Conservation (phyloP, 2,888 invertebrate genomes). For the Pyrochroa serraticornis region DNA sequence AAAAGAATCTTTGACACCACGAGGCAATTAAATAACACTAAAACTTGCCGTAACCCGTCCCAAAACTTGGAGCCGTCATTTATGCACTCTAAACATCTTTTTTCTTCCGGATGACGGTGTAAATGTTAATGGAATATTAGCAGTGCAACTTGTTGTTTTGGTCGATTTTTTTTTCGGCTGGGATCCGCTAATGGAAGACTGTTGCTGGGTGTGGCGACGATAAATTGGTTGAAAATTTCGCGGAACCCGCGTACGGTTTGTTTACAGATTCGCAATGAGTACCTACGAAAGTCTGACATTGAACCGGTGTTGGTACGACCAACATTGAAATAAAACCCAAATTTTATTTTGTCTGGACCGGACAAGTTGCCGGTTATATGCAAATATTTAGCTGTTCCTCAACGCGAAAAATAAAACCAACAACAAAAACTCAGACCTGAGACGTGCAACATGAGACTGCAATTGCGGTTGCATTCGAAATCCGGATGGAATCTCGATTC, state of each 20-base stretch:
- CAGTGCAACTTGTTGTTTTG: too few species aligned
- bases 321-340: constrained; percentile 45
- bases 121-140: not conserved
- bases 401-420: constrained; percentile 15
- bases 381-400: constrained; percentile 45
- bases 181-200: too few species aligned
- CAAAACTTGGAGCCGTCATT: not conserved
- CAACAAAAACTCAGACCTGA: not conserved
- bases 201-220: constrained; percentile 4
- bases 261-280: constrained; percentile 27
- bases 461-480: constrained; percentile 37
- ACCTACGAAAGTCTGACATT: constrained; percentile 25
- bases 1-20: too few species aligned
- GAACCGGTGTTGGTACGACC: constrained; percentile 28
- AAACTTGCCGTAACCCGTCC: too few species aligned
- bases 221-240: constrained; percentile 11
- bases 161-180: too few species aligned
- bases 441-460: constrained; percentile 30
- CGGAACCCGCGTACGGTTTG: constrained; percentile 16
- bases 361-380: constrained; percentile 49
- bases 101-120: not conserved
- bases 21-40: too few species aligned
- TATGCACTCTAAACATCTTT: not conserved
- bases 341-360: constrained; percentile 53
- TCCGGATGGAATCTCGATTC: too few species aligned